These are phyloP conservation scores for Drosophila punjabiensis DNA, from an alignment of 1,140 invertebrate species.

Conservation along the genomic window DNA sequence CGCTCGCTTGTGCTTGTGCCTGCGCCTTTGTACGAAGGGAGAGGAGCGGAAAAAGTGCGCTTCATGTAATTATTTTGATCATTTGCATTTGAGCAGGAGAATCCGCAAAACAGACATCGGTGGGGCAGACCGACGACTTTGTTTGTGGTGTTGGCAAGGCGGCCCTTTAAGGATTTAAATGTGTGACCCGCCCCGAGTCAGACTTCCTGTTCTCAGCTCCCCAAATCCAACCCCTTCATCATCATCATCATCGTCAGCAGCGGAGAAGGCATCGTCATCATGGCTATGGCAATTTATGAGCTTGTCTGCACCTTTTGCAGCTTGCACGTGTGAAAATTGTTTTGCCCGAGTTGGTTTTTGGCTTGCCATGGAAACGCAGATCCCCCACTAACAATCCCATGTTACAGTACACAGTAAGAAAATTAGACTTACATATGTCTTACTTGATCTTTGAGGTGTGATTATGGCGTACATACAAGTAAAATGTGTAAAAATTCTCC, in stretches of 20 bases:
- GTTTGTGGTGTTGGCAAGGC: constrained; percentile 24
- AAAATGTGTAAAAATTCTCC: no score
- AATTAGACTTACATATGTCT: not conserved
- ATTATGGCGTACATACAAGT: no score
- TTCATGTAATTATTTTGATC: constrained; percentile 84
- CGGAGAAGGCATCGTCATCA: constrained; percentile 10
- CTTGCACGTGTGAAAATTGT: constrained; percentile 66
- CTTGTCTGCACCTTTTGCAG: constrained; percentile 55
- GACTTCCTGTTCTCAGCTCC: not conserved
- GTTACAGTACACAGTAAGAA: not conserved
- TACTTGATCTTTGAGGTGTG: no score
- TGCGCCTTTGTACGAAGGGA: constrained; percentile 41
- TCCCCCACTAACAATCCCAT: not conserved
- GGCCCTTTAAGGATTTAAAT: constrained; percentile 44
- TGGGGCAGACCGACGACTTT: constrained; percentile 48
- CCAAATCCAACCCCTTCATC: not conserved
- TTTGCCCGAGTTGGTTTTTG: constrained; percentile 54
- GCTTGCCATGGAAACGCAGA: constrained; percentile 34
- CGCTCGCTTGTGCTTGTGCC: constrained; percentile 57
- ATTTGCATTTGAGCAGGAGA: constrained; percentile 71
- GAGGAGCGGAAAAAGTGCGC: constrained; percentile 55
- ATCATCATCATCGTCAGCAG: constrained; percentile 9
- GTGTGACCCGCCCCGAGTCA: constrained; percentile 13
- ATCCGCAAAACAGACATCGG: constrained; percentile 39
- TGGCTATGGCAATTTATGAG: constrained; percentile 59